phyloP scores from a whole-genome alignment of 37 sponge, comb jelly and placozoan species.

The Bolinopsis microptera region DNA sequence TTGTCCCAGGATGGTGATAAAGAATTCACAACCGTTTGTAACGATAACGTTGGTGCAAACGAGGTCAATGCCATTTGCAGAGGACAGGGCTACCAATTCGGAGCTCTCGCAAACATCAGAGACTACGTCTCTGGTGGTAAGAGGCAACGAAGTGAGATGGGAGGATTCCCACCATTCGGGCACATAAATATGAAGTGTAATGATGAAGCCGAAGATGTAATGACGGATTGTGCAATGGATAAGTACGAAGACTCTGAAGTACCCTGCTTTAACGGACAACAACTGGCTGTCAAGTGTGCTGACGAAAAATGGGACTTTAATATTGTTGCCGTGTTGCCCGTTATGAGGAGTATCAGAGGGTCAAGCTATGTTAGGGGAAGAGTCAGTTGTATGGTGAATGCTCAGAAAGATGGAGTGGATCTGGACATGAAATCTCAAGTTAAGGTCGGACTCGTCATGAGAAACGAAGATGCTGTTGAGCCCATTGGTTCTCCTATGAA shows the following conservation, averaged over 20 bases:
- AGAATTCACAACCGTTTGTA: neutral
- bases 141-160: too few relatives aligned
- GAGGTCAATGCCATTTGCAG: neutral
- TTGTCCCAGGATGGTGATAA: neutral
- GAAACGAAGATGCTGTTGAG: neutral
- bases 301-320: neutral
- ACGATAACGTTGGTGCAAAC: neutral
- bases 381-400: neutral
- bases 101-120: neutral
- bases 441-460: neutral
- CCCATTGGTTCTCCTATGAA: neutral
- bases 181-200: neutral
- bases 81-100: neutral
- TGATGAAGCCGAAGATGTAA: neutral
- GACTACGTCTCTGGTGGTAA: neutral
- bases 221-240: neutral
- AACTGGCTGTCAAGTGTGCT: neutral
- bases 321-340: neutral
- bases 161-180: neutral
- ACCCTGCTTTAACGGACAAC: neutral
- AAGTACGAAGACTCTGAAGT: neutral
- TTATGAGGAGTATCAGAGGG: neutral
- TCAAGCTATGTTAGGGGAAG: neutral
- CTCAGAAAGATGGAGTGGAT: neutral
- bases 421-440: neutral